These are phyloP conservation scores for Megalops cyprinoides DNA, from an alignment of 2,797 vertebrate genomes.

Conservation along the genomic window DNA sequence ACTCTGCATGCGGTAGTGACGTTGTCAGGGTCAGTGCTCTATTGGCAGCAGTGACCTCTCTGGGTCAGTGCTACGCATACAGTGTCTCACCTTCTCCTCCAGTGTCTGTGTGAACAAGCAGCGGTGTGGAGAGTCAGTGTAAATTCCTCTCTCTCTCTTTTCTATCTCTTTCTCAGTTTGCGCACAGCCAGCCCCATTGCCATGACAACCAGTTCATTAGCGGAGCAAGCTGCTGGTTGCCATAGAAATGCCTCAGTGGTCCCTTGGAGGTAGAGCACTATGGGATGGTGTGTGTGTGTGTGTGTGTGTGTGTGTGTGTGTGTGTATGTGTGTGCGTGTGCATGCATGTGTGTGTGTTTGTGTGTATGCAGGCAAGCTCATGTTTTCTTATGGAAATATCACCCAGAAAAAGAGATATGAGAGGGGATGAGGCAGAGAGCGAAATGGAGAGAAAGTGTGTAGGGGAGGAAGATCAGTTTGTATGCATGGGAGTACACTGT, in stretches of 20 bases:
- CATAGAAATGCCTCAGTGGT: conserved; percentile 76
- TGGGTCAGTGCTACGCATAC: background rate
- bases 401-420: conserved; percentile 32
- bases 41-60: background rate
- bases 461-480: conserved; percentile 38
- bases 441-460: background rate
- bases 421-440: conserved; percentile 16
- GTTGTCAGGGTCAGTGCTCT: too few relatives aligned
- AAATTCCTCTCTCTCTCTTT: conserved; percentile 55
- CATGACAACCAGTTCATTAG: conserved; percentile 78
- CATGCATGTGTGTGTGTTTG: conserved; percentile 30
- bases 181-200: conserved; percentile 73
- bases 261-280: conserved; percentile 68
- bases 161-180: conserved; percentile 59
- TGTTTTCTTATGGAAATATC: conserved; percentile 25
- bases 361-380: too few relatives aligned
- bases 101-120: background rate
- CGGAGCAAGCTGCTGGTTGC: conserved; percentile 79
- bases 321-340: conserved; percentile 38
- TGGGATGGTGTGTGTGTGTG: conserved; percentile 47
- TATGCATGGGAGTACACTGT: conserved; percentile 47
- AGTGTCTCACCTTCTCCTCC: background rate
- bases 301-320: conserved; percentile 37
- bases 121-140: conserved; percentile 53
- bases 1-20: too few relatives aligned